Evolutionary conservation across 1,140 invertebrate species (phyloP).

Genomic region (Aphelenchoides avenae): DNA sequence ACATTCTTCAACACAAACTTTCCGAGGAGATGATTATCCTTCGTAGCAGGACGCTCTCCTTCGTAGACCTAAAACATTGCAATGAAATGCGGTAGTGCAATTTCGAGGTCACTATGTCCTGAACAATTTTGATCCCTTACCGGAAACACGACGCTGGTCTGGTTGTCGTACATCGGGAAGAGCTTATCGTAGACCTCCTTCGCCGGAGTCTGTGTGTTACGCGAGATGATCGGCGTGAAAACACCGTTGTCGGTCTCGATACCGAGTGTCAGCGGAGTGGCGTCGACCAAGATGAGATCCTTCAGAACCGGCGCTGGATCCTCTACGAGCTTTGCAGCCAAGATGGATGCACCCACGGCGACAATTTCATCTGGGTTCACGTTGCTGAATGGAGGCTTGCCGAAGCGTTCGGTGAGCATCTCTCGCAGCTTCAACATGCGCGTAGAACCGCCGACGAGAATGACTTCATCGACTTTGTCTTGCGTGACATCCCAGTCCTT

Average conservation of each 20-base stretch:
- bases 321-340: constrained; percentile 87
- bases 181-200: constrained; percentile 92
- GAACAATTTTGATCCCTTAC: no score
- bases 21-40: constrained; percentile 84
- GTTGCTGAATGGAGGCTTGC: constrained; percentile 77
- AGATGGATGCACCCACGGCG: constrained; percentile 89
- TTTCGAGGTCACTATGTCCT: no score
- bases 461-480: constrained; percentile 88
- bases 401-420: no score
- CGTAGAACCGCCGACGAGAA: constrained; percentile 96
- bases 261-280: constrained; percentile 80
- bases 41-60: constrained; percentile 91
- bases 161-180: constrained; percentile 86
- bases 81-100: no score
- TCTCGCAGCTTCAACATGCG: constrained; percentile 93
- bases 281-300: constrained; percentile 82
- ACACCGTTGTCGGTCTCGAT: constrained; percentile 94
- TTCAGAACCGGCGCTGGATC: constrained; percentile 97
- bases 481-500: constrained; percentile 89
- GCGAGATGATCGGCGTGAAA: constrained; percentile 83
- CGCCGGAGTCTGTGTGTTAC: constrained; percentile 94
- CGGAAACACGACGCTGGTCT: constrained; percentile 89
- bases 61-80: constrained; percentile 90
- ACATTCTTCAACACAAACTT: constrained; percentile 76
- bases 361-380: constrained; percentile 97